Evolutionary conservation across 2,888 invertebrate species (phyloP).

Genomic region (Mythimna lalbum): DNA sequence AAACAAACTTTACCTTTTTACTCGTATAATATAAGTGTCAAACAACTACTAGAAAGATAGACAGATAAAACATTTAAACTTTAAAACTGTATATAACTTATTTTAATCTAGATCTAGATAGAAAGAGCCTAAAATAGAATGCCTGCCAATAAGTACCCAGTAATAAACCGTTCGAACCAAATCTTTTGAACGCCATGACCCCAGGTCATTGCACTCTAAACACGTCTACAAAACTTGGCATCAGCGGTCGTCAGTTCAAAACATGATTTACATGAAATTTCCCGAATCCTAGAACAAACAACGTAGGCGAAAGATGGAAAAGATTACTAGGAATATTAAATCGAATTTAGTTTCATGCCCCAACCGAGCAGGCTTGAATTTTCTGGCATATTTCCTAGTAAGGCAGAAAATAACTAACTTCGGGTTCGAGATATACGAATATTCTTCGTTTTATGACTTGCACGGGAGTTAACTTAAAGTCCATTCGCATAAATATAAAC

Average conservation of each 20-base stretch:
- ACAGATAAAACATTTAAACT: neutral
- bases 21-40: no score
- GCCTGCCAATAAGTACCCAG: conserved; percentile 4
- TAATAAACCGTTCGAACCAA: conserved; percentile 15
- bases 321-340: conserved; percentile 49
- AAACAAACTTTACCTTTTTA: no score
- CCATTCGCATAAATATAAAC: conserved; percentile 64
- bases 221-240: conserved; percentile 48
- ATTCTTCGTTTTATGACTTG: conserved; percentile 32
- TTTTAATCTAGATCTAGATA: neutral
- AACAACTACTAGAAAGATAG: neutral
- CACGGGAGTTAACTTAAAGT: conserved; percentile 21
- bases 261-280: conserved; percentile 53
- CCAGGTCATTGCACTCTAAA: conserved; percentile 33
- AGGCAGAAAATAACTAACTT: conserved; percentile 1
- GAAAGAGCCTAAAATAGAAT: neutral
- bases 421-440: conserved; percentile 15
- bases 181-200: conserved; percentile 27
- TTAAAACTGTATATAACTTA: neutral
- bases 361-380: conserved; percentile 18
- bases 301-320: conserved; percentile 45
- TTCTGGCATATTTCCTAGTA: conserved; percentile 32
- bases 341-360: conserved; percentile 37
- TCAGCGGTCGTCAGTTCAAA: conserved; percentile 54
- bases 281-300: conserved; percentile 49